Percentiles rank a stretch among this genome's conserved stretches.
Conservation (phyloP, 2,888 invertebrate genomes). For the Xylota sylvarum region DNA sequence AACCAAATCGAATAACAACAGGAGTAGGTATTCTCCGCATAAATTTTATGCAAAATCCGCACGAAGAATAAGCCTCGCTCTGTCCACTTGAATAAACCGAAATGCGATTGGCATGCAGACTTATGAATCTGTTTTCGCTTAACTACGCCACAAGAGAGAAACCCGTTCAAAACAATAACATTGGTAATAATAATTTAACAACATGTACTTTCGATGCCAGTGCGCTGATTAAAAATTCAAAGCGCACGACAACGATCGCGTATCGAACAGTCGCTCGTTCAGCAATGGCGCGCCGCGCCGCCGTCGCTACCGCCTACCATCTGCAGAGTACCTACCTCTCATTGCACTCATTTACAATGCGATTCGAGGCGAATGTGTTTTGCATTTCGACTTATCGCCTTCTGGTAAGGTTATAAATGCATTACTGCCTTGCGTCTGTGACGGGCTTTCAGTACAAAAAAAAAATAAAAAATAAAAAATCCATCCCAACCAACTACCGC, state of each 20-base stretch:
- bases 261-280: conserved; percentile 34
- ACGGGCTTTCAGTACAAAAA: conserved; percentile 11
- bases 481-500: conserved; percentile 13
- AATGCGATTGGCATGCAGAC: conserved; percentile 55
- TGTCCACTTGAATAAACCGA: conserved; percentile 15
- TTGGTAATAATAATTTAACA: conserved; percentile 75
- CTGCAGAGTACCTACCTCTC: conserved; percentile 35
- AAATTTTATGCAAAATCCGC: conserved; percentile 49
- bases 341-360: conserved; percentile 42
- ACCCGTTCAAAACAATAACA: conserved; percentile 75
- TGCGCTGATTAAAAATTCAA: conserved; percentile 68
- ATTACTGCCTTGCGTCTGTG: conserved; percentile 16
- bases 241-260: conserved; percentile 61
- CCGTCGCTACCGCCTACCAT: conserved; percentile 51
- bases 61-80: conserved; percentile 5
- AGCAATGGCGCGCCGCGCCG: conserved; percentile 25
- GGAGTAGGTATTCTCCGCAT: conserved; percentile 8
- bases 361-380: conserved; percentile 52
- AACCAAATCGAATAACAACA: conserved; percentile 10
- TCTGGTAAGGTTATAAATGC: conserved; percentile 34
- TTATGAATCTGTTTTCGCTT: conserved; percentile 39
- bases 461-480: too few relatives aligned
- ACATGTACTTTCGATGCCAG: conserved; percentile 68
- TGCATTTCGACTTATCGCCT: conserved; percentile 54
- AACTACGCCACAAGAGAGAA: conserved; percentile 44